Conservation (phyloP, 2,113 vertebrate species). For the Elgaria multicarinata region DNA sequence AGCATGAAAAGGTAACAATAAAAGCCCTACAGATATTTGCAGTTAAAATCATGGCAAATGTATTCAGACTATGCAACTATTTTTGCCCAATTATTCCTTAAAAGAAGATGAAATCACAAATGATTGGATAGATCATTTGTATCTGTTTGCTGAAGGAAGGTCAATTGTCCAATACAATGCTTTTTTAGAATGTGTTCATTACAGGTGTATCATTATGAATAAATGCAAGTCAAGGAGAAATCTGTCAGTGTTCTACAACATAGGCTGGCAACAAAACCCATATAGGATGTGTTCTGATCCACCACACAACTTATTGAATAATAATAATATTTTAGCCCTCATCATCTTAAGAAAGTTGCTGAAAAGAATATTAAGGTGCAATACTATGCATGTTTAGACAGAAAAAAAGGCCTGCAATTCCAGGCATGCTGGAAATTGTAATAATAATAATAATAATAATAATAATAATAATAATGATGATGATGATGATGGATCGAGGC, state of each 20-base stretch:
- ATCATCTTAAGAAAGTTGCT: background rate
- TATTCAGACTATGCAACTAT: background rate
- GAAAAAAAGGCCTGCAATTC: too few species aligned
- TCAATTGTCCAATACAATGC: background rate
- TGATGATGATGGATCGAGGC: too few species aligned
- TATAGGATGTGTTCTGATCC: background rate
- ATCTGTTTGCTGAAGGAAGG: background rate
- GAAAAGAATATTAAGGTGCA: background rate
- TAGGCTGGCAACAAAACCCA: background rate
- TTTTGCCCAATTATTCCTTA: background rate
- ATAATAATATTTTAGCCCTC: too few species aligned
- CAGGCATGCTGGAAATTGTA: background rate
- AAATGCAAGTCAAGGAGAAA: background rate
- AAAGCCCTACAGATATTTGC: constrained; percentile 10
- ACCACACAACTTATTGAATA: background rate
- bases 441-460: too few species aligned
- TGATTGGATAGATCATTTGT: background rate
- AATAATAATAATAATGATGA: too few species aligned
- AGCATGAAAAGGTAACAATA: constrained; percentile 7
- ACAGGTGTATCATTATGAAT: background rate
- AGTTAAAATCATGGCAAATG: constrained; percentile 14
- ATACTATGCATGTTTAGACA: too few species aligned
- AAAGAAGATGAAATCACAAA: constrained; percentile 25
- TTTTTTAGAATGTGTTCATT: background rate
- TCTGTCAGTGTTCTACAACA: background rate